These are phyloP conservation scores for Oopsacas minuta DNA, from an alignment of 37 sponge, comb jelly and placozoan genomes.

Conservation along the genomic window DNA sequence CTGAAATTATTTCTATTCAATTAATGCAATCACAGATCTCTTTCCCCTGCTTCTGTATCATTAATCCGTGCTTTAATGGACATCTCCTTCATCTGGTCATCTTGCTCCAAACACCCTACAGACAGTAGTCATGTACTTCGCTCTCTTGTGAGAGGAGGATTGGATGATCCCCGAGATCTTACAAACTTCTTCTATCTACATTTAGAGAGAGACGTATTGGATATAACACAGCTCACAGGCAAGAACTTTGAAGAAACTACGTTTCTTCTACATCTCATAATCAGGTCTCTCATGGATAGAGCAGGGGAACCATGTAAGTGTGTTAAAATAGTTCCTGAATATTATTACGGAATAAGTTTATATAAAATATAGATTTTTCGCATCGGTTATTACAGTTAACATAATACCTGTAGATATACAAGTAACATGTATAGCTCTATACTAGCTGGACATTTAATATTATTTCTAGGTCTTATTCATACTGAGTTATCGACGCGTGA, in stretches of 20 bases:
- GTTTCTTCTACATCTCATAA: not conserved
- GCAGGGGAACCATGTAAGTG: not conserved
- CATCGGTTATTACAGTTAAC: too few species aligned
- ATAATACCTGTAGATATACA: too few species aligned
- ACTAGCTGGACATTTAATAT: too few species aligned
- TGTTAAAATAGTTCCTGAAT: too few species aligned
- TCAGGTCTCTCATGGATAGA: not conserved
- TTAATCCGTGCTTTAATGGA: not conserved
- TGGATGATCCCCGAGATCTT: not conserved
- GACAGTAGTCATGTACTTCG: not conserved
- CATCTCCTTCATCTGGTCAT: not conserved
- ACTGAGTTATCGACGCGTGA: not conserved
- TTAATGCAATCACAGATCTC: not conserved
- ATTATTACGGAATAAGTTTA: too few species aligned
- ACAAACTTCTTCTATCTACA: not conserved
- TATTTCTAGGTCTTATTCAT: not conserved
- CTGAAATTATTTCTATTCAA: too few species aligned
- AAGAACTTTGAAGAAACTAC: constrained; percentile 19
- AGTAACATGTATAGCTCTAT: too few species aligned
- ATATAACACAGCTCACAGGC: not conserved
- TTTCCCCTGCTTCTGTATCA: not conserved
- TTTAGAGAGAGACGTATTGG: not conserved
- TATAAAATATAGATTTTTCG: too few species aligned
- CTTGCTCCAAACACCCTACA: not conserved
- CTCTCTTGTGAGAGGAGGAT: not conserved